These are phyloP conservation scores for Globodera rostochiensis DNA, from an alignment of 1,140 invertebrate genomes.

Conservation along the genomic window DNA sequence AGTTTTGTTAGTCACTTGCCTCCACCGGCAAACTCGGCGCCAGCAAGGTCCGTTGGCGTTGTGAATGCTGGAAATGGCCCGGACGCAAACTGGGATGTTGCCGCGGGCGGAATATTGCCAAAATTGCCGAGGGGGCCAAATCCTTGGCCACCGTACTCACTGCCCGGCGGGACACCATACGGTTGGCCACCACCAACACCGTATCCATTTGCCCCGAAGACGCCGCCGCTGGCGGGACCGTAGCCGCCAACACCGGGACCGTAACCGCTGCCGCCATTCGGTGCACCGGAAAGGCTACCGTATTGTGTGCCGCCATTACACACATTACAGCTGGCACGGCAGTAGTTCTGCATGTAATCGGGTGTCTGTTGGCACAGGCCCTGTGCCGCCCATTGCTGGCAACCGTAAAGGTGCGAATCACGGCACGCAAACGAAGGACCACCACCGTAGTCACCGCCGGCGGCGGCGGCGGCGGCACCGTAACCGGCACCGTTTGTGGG, in stretches of 20 bases:
- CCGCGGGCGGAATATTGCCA: neutral
- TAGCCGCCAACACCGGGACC: neutral
- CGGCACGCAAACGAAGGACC: constrained; percentile 11
- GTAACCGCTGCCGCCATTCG: neutral
- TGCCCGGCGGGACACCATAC: neutral
- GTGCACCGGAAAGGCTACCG: neutral
- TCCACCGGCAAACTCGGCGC: neutral
- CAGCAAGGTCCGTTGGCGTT: neutral
- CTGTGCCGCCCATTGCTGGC: constrained; percentile 31
- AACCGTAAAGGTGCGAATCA: constrained; percentile 38
- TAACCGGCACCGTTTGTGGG: neutral
- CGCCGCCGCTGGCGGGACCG: neutral
- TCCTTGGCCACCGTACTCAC: neutral
- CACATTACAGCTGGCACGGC: constrained; percentile 32
- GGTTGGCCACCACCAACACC: neutral
- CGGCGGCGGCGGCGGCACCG: neutral
- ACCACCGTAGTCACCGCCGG: neutral
- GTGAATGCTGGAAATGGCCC: neutral
- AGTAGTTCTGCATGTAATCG: constrained; percentile 38
- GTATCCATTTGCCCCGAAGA: neutral
- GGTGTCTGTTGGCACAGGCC: constrained; percentile 32
- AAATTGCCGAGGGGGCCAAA: too few species aligned
- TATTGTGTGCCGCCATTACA: constrained; percentile 4
- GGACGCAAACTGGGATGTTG: neutral
- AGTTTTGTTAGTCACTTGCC: neutral